Conservation (phyloP, 1,140 invertebrate genomes). For the Zaprionus lachaisei region DNA sequence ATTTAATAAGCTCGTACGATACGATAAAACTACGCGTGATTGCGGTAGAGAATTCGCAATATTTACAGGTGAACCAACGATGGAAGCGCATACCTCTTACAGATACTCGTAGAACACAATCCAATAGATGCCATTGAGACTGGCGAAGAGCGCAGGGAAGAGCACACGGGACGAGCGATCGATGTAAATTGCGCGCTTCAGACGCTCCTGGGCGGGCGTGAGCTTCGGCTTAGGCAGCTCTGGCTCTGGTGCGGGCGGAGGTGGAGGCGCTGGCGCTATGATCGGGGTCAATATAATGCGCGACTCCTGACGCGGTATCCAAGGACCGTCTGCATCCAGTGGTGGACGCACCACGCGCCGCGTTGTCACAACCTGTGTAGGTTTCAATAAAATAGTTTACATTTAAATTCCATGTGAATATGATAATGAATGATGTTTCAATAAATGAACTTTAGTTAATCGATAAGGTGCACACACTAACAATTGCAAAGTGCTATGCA, state of each 20-base stretch:
- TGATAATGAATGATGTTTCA: background rate
- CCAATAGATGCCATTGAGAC: constrained; percentile 95
- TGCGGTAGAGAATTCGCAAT: constrained; percentile 40
- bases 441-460: background rate
- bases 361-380: constrained; percentile 64
- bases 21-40: constrained; percentile 24
- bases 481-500: background rate
- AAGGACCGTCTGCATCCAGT: constrained; percentile 78
- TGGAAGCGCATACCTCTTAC: constrained; percentile 82
- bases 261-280: constrained; percentile 69
- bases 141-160: constrained; percentile 93
- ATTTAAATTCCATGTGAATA: background rate
- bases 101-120: constrained; percentile 94
- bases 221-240: constrained; percentile 85
- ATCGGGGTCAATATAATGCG: constrained; percentile 76
- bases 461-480: background rate
- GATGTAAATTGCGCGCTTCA: constrained; percentile 92
- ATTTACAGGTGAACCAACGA: constrained; percentile 54
- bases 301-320: constrained; percentile 81
- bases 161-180: constrained; percentile 94
- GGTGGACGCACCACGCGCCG: constrained; percentile 73
- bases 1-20: constrained; percentile 45
- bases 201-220: constrained; percentile 88
- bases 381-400: background rate
- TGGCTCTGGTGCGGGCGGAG: constrained; percentile 86